Evolutionary conservation across 2,888 invertebrate species (phyloP).

Genomic region (Drosophila melanosoma): DNA sequence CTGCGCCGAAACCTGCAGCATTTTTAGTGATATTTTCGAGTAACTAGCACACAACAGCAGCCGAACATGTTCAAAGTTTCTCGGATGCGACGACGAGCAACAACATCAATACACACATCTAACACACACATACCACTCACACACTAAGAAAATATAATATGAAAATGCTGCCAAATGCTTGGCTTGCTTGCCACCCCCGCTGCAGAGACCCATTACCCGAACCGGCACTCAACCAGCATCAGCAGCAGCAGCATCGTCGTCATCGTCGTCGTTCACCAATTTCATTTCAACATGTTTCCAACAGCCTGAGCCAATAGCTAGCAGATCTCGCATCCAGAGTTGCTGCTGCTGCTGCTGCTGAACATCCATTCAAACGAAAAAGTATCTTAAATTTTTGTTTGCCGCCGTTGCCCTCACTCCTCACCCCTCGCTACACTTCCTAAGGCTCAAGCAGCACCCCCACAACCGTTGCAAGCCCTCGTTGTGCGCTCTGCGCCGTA

Average conservation of each 20-base stretch:
- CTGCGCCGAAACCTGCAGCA: conserved; percentile 61
- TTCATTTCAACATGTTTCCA: conserved; percentile 79
- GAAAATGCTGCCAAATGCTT: conserved; percentile 76
- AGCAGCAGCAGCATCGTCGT: conserved; percentile 43
- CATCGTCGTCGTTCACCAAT: conserved; percentile 70
- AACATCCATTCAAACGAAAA: conserved; percentile 65
- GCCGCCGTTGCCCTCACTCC: conserved; percentile 20
- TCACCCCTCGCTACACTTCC: neutral
- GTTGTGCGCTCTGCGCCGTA: conserved; percentile 53
- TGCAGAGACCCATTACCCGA: conserved; percentile 65
- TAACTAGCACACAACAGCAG: conserved; percentile 70
- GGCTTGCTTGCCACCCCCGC: conserved; percentile 65
- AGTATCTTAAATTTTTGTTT: conserved; percentile 80
- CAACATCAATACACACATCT: conserved; percentile 35
- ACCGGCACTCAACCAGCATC: conserved; percentile 52
- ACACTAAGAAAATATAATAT: conserved; percentile 61
- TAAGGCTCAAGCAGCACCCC: conserved; percentile 34
- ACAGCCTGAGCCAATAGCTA: conserved; percentile 57
- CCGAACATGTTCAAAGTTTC: conserved; percentile 78
- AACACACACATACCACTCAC: conserved; percentile 36
- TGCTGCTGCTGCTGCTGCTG: conserved; percentile 30
- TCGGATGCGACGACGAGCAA: conserved; percentile 63
- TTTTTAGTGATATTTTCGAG: conserved; percentile 75
- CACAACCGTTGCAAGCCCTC: conserved; percentile 37
- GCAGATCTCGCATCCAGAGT: conserved; percentile 67